A percentile compares a stretch with the other conserved stretches of the same genome.
phyloP scores from a whole-genome alignment of 2,113 vertebrate species.

The Myotis brandtii region DNA sequence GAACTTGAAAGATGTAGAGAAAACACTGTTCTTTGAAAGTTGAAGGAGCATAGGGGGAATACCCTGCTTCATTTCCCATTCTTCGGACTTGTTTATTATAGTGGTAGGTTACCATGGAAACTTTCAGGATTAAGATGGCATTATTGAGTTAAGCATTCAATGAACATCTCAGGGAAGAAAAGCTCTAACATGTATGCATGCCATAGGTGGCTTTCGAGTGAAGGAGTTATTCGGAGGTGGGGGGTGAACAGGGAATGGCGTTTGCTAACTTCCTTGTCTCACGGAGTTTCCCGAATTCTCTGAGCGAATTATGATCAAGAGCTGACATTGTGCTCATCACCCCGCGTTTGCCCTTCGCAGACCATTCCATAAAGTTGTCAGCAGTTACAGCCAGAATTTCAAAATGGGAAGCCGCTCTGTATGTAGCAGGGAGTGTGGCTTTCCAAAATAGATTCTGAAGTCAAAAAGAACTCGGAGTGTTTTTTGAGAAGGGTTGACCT shows the following conservation, averaged over 20 bases:
- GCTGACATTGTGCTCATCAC: constrained; percentile 62
- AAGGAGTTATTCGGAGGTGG: constrained; percentile 23
- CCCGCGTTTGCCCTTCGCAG: constrained; percentile 43
- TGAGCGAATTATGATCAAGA: background rate
- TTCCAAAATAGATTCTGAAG: constrained; percentile 85
- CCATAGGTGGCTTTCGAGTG: background rate
- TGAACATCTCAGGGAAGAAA: constrained; percentile 68
- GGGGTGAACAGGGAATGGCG: background rate
- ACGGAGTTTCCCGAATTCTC: constrained; percentile 54
- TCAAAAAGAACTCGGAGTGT: constrained; percentile 84
- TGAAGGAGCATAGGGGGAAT: background rate
- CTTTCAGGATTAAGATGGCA: constrained; percentile 72
- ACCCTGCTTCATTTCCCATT: constrained; percentile 33
- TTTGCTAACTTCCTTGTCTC: constrained; percentile 24
- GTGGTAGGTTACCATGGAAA: constrained; percentile 66
- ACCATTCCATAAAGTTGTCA: constrained; percentile 77
- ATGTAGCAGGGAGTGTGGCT: constrained; percentile 73
- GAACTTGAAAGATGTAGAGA: background rate
- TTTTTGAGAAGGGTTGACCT: constrained; percentile 89
- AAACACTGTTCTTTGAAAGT: background rate
- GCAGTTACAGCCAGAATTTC: constrained; percentile 72
- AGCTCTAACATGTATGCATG: background rate
- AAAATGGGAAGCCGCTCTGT: constrained; percentile 79
- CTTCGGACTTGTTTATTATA: constrained; percentile 65
- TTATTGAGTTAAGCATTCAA: constrained; percentile 74